Evolutionary conservation across 1,140 invertebrate genomes (phyloP), one percentile per base, ranked within the genome.

Genomic region (Apis florea): DNA sequence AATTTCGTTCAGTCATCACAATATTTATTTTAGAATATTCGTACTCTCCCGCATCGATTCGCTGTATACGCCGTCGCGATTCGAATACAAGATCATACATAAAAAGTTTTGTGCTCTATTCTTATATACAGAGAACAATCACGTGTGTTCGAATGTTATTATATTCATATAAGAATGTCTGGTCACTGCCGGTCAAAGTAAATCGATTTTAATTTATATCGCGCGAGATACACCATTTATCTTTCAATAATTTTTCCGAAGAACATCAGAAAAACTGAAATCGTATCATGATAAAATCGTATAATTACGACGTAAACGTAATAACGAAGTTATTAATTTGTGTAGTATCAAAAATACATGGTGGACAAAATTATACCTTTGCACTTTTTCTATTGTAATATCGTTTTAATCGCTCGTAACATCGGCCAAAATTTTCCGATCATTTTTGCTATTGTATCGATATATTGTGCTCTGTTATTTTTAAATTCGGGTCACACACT

Each of bases 21-120:
- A 79, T 83, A 85, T 85, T 85, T 85, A 85, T 85, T 85, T 85
- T 85, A 85, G 83, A 85, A 85, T 85, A 70, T 85, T 85, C 81
- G 70, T 85, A 85, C 59, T 66, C 54, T 67, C 70, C 70, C 78
- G n/a, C 69, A 31, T 77, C 73, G 73, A 67, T 40, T 74, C 47
- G 51, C 26, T 79, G 17, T 81, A 83, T 53, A 61, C 53, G 21
- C 21, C 21, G 59, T 47, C n/a, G 51, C 53, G 70, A 64, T 31
- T 75, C 49, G 31, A 54, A 21, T 21, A 67, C 75, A 54, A 79
- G 81, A 69, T 83, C 75, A 70, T 85, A 85, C 83, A 85, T 83
- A 85, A 85, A 84, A 83, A 85, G 80, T 83, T 56, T 82, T 67
- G 63, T 73, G 66, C 53, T 81, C 51, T 80, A 75, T 63, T 66